Evolutionary conservation across 1,140 invertebrate species (phyloP).

Genomic region (Drosophila trapezifrons): DNA sequence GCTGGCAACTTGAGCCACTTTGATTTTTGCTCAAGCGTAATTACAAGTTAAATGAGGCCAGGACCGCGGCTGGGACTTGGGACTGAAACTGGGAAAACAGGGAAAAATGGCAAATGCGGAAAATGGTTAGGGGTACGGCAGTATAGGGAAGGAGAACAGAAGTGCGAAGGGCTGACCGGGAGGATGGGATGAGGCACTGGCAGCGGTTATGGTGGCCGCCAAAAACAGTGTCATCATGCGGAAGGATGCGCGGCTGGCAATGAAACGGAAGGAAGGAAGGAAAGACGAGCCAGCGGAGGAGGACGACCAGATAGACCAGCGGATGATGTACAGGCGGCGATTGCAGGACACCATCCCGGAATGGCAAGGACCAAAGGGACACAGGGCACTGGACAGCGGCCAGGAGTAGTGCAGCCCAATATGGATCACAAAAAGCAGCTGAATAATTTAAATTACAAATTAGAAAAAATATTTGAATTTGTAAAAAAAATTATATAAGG

Average conservation of each 20-base stretch:
- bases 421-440: not conserved
- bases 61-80: slow-evolving; percentile 56
- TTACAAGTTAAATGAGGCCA: slow-evolving; percentile 83
- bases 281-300: slow-evolving; percentile 50
- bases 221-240: slow-evolving; percentile 82
- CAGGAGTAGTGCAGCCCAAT: slow-evolving; percentile 2
- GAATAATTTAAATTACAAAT: too few species aligned
- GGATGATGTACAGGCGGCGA: slow-evolving; percentile 76
- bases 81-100: slow-evolving; percentile 23
- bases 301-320: slow-evolving; percentile 54
- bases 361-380: slow-evolving; percentile 7
- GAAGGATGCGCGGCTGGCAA: slow-evolving; percentile 80
- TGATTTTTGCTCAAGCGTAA: slow-evolving; percentile 83
- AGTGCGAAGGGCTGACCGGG: too few species aligned
- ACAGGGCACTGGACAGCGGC: not conserved
- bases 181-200: not conserved
- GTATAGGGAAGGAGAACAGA: slow-evolving; percentile 13
- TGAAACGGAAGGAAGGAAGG: slow-evolving; percentile 79
- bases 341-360: slow-evolving; percentile 59
- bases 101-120: slow-evolving; percentile 34
- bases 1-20: slow-evolving; percentile 80
- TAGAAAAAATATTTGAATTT: too few species aligned
- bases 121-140: slow-evolving; percentile 15
- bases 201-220: slow-evolving; percentile 60
- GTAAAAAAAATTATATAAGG: too few species aligned